Evolutionary conservation across 1,140 invertebrate genomes (phyloP), one percentile per base, ranked within the genome.

Genomic region (Drosophila santomea): DNA sequence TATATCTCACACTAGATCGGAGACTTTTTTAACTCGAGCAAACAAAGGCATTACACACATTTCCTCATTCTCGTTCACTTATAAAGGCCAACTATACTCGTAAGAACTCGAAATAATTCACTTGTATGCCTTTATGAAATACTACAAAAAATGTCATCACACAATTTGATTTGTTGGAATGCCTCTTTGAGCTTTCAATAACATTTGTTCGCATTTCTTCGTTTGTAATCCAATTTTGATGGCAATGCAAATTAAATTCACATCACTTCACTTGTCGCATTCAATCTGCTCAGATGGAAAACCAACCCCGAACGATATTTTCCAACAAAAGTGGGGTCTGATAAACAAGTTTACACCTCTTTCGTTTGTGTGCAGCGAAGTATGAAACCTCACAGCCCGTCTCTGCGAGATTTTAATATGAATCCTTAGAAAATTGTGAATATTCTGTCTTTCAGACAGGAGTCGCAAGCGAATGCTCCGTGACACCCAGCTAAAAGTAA

Each of bases 321-420:
- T 8, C 28, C 55, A 68, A 54, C 74, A 80, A 50, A 61, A 72
- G 78, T 64, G 64, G 67, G 71, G 69, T 78, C 81, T 75, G 68
- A 78, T 86, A 86, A 86, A 86, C 82, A 86, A 86, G 85, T 81
- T 86, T 86, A 72, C 82, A 86, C 82, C 82, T 86, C 80, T 81
- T 64, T 74, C 72, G 69, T 78, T 81, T 86, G 80, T 86, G 74
- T 78, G 78, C 80, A 78, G 62, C 48, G 36, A 68, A 38, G 64
- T 32, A 68, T 68, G 32, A 68, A 68, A 68, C 38, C 64, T 52
- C 44, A 44, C 60, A 43, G 60, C n/a, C 64, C 25, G 38, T 32
- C 7, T 10, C 32, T 32, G 23, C 25, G 41, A 38, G 62, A 68
- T 69, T 69, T 69, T 69, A 68, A 69, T 69, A 68, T 48, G 50